Evolutionary conservation across 2,113 vertebrate species (phyloP), one percentile per base, ranked within the genome.

Genomic region (Solea senegalensis): DNA sequence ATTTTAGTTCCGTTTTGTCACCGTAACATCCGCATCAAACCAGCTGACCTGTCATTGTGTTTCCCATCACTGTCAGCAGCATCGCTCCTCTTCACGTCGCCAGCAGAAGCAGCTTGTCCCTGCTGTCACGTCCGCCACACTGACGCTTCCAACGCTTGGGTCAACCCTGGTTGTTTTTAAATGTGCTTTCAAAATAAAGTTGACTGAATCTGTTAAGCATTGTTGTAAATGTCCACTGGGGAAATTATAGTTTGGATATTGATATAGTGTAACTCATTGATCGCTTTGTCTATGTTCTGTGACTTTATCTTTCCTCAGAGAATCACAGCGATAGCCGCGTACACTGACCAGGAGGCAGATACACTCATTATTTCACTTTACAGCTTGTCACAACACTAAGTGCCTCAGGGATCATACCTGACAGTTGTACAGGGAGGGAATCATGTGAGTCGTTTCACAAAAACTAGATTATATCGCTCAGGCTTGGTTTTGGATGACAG

Each of bases 331-430:
- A 68, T 49, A 53, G 34, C 43, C 48, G 46, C 55, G 26, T 8
- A 69, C 34, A 69, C 26, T 83, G 85, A 79, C 78, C 85, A 80
- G 54, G 28, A 68, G 66, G 64, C 59, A 52, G 12, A 62, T 58
- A 81, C 62, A 57, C 56, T 84, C 74, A 80, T 84, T 83, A 68
- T 79, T 67, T 87, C 34, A 74, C 53, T 85, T 78, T 68, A 46
- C 70, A 72, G 73, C 58, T 76, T 66, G 72, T 75, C 73, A 76
- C 61, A 62, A 46, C 58, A 51, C 58, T 39, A 65, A 77, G 64
- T 58, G 66, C 78, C 45, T 12, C 5, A 0, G 52, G 69, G 49
- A 69, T 62, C 60, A 15, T 8, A 65, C 54, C 60, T 64, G 77
- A 85, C 21, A 11, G 51, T 11, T 28, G 49, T 9, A 53, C 34